Conservation (phyloP, 2,888 invertebrate genomes). For the Ochropleura plecta region DNA sequence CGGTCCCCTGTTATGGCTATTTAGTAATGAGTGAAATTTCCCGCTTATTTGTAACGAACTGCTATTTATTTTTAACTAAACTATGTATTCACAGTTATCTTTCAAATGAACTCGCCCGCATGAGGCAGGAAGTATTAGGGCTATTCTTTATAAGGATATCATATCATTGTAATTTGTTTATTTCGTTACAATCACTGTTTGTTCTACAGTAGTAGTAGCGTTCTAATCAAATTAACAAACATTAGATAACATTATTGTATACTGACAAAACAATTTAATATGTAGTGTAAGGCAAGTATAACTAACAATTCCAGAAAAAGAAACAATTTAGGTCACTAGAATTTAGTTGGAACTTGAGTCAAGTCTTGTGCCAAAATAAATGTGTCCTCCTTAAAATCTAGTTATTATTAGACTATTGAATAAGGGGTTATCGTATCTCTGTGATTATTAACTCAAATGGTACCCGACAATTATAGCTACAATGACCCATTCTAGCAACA, state of each 20-base stretch:
- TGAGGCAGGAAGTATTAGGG: slow-evolving; percentile 16
- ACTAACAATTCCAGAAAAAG: background rate
- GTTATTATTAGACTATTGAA: background rate
- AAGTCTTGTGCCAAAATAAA: background rate
- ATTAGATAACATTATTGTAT: slow-evolving; percentile 7
- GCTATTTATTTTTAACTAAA: background rate
- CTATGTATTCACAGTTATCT: slow-evolving; percentile 32
- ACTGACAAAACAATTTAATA: slow-evolving; percentile 13
- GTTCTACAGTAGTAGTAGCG: background rate
- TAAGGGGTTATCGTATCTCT: background rate
- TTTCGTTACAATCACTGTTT: slow-evolving; percentile 13
- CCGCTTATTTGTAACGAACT: background rate
- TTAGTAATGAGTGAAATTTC: background rate
- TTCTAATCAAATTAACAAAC: background rate
- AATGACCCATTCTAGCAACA: background rate
- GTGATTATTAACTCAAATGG: background rate
- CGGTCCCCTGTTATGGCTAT: background rate
- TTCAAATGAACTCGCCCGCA: slow-evolving; percentile 14
- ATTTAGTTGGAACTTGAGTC: slow-evolving; percentile 13
- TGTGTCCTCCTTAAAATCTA: background rate
- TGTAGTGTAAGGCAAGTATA: slow-evolving; percentile 9
- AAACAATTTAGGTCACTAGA: slow-evolving; percentile 22
- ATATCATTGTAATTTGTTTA: slow-evolving; percentile 23
- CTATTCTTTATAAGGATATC: slow-evolving; percentile 3
- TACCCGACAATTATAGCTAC: background rate